Base-by-base conservation (phyloP, 2,113 vertebrate genomes). In the Notothenia rossii region DNA sequence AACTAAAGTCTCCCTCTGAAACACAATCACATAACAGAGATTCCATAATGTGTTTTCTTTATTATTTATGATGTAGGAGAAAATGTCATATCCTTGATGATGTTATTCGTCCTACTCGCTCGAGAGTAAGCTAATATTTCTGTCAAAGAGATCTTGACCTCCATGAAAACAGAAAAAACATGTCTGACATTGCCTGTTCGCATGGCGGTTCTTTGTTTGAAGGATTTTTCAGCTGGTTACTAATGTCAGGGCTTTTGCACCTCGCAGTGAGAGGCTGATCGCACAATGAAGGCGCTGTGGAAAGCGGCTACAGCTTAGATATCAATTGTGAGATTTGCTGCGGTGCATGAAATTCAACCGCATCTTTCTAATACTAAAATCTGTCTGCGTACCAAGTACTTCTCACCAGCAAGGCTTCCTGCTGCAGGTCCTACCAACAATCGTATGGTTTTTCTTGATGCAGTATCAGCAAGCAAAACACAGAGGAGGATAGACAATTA, bases 281-380 rank as follows among this genome's bases (percentile, higher is more conserved):
- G 46, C 75, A 56, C 70, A 82, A 85, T 86, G 71, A 87, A 85
- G 72, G 69, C 64, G 40, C 55, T 4, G 77, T 75, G 69, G 62
- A 75, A 61, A 66, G 67, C 69, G 15, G 22, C 18, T 64, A 55
- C 58, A 66, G 79, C 72, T 48, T 45, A 53, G 73, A 81, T 75
- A 66, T 69, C 49, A 82, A 87, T 90, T 63, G 50, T 62, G 45
- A 56, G 68, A 18, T 82, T 85, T 88, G 77, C 72, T 86, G 79
- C 58, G 64, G 71, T 45, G 78, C 68, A 22, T 48, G 75, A 45
- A 74, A 82, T 76, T 48, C 75, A 45, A 40, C 86, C 29, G 58
- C 55, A 63, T 79, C 62, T 74, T 40, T 45, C 36, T 63, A 49
- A 46, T 53, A 14, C 58, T 68, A 48, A 9, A 29, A 29, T 72